These are phyloP conservation scores for Sycobia sp. DNA, from an alignment of 1,140 invertebrate species.

Conservation along the genomic window DNA sequence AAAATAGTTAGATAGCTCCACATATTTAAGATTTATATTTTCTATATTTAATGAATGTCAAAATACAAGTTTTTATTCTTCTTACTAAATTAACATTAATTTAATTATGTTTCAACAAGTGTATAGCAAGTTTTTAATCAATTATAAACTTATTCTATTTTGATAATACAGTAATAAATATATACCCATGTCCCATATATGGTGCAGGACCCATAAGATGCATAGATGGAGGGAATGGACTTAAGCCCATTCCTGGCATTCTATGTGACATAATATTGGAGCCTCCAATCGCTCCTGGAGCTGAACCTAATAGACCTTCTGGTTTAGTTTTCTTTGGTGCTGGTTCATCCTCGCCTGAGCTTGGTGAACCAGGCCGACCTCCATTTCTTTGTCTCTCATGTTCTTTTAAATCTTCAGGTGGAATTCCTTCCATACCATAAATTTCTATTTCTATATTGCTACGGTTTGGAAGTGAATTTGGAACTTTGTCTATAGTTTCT, in stretches of 20 bases:
- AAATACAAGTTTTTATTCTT: too few species aligned
- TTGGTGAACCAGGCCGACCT: slow-evolving; percentile 61
- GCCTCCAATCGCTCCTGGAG: slow-evolving; percentile 57
- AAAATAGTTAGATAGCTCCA: too few species aligned
- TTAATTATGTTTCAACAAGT: neutral
- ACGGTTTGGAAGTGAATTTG: slow-evolving; percentile 95
- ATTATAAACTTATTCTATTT: neutral
- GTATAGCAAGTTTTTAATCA: too few species aligned
- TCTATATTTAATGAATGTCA: too few species aligned
- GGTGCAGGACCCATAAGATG: slow-evolving; percentile 77
- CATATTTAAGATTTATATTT: too few species aligned
- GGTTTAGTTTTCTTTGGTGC: slow-evolving; percentile 73
- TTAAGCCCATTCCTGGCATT: slow-evolving; percentile 67
- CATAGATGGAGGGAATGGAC: slow-evolving; percentile 64
- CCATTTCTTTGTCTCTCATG: slow-evolving; percentile 87
- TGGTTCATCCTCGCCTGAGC: slow-evolving; percentile 79
- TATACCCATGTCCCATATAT: slow-evolving; percentile 70
- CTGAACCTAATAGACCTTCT: slow-evolving; percentile 66
- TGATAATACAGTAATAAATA: slow-evolving; percentile 19
- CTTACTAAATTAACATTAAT: too few species aligned
- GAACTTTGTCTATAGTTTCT: slow-evolving; percentile 99
- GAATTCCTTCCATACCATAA: slow-evolving; percentile 99
- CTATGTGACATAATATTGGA: slow-evolving; percentile 65
- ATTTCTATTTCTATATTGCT: slow-evolving; percentile 99
- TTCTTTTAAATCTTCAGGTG: slow-evolving; percentile 90